Base-by-base conservation (phyloP, 1,140 invertebrate genomes). In the Musca vetustissima region DNA sequence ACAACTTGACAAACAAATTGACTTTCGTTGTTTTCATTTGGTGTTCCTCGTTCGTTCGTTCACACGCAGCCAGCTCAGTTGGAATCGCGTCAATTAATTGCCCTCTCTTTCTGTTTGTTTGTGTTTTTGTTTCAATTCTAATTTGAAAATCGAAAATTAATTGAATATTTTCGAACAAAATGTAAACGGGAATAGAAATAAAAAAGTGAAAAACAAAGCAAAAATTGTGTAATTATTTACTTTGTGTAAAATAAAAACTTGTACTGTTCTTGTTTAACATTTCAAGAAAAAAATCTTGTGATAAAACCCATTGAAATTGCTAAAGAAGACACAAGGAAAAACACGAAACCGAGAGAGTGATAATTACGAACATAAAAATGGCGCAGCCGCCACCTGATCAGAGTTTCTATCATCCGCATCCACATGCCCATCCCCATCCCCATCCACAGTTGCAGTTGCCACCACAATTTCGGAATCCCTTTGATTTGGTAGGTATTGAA, bases 351-450 rank as follows among this genome's bases (percentile, higher is more conserved):
- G 15, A 61, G 28, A 36, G 57, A 61, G n/a, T 25, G 25, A 19
- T 52, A 19, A 13, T 59, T 61, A 19, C 28, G 28, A 36, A 19
- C 43, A 50, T 49, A 74, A 79, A 79, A 76, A 79, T 77, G 77
- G 77, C 77, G 77, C 77, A 79, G 73, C 77, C 73, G 74, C 77
- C 77, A 69, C 75, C 77, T 64, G 77, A 79, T 75, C 77, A 79
- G 70, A 79, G 79, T 43, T 79, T 77, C 73, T 79, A 77, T 52
- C 70, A 76, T 68, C 70, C 77, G 22, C 77, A 78, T 59, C 47
- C 76, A 21, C 76, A 77, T 32, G 61, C 74, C 2, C 74, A 76
- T 36, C 32, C 76, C 14, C 76, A 77, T 32, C 59, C 75, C 6
- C 74, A 76, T 48, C 73, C 76, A 32, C 77, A 78, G 73, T 71